These are phyloP conservation scores for Plutomurus gul DNA, from an alignment of 1,140 invertebrate genomes.

Conservation along the genomic window DNA sequence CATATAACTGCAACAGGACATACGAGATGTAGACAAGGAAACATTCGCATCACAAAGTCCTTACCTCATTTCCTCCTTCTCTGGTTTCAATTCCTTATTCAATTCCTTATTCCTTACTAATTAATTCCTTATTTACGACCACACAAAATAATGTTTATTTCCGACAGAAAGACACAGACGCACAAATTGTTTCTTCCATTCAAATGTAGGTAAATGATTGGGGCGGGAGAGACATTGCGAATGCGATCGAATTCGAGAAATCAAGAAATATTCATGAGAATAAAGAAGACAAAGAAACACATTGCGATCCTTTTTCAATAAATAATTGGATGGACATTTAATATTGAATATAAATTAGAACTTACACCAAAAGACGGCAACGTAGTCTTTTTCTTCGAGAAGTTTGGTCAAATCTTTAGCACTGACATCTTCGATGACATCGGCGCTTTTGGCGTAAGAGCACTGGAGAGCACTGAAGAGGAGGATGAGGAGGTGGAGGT, in stretches of 20 bases:
- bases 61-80: too few relatives aligned
- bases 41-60: too few relatives aligned
- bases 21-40: too few relatives aligned
- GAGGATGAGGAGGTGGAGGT: too few relatives aligned
- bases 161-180: too few relatives aligned
- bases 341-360: neutral
- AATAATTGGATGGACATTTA: neutral
- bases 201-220: too few relatives aligned
- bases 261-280: neutral
- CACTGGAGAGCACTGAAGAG: neutral
- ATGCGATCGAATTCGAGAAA: neutral
- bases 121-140: too few relatives aligned
- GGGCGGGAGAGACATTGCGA: neutral
- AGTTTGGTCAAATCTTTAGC: constrained; percentile 36
- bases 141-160: too few relatives aligned
- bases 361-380: constrained; percentile 94
- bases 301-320: neutral
- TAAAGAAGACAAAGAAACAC: neutral
- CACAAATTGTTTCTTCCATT: too few relatives aligned
- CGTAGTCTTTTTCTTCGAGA: constrained; percentile 73
- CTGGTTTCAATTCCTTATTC: too few relatives aligned
- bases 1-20: too few relatives aligned
- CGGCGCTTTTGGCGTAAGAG: neutral
- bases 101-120: too few relatives aligned
- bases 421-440: constrained; percentile 48